A percentile compares a stretch with the other conserved stretches of the same genome.
Evolutionary conservation across 2,888 invertebrate genomes (phyloP).

Genomic region (Pinctada fucata): DNA sequence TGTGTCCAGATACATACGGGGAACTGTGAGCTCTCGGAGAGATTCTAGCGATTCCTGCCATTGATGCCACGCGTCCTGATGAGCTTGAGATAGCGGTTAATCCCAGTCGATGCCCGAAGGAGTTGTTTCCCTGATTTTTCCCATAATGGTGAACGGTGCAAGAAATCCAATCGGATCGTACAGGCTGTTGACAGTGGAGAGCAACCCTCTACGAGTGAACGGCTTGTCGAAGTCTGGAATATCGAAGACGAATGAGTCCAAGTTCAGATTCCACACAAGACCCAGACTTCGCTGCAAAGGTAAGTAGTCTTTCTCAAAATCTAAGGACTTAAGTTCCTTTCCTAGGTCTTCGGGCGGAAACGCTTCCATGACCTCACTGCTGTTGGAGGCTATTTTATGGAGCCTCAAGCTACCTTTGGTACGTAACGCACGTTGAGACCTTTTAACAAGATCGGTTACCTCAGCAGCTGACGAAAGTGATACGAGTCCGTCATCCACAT

Average conservation of each 20-base stretch:
- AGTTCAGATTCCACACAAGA: background rate
- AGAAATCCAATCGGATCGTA: conserved; percentile 9
- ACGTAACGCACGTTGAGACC: conserved; percentile 23
- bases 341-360: background rate
- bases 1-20: conserved; percentile 30
- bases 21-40: conserved; percentile 34
- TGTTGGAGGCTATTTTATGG: background rate
- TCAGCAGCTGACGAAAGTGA: conserved; percentile 17
- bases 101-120: conserved; percentile 44
- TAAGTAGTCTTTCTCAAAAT: background rate
- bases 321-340: conserved; percentile 1
- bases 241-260: background rate
- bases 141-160: conserved; percentile 9
- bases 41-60: conserved; percentile 42
- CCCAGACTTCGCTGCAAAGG: background rate
- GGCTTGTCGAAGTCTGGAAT: background rate
- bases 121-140: conserved; percentile 35
- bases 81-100: conserved; percentile 32
- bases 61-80: conserved; percentile 23
- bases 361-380: background rate
- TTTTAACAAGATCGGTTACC: conserved; percentile 28
- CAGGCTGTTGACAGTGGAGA: background rate
- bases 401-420: background rate
- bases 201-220: background rate
- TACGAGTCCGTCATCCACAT: conserved; percentile 45